phyloP scores from a whole-genome alignment of 2,113 vertebrate species.

The Erpornis zantholeuca region DNA sequence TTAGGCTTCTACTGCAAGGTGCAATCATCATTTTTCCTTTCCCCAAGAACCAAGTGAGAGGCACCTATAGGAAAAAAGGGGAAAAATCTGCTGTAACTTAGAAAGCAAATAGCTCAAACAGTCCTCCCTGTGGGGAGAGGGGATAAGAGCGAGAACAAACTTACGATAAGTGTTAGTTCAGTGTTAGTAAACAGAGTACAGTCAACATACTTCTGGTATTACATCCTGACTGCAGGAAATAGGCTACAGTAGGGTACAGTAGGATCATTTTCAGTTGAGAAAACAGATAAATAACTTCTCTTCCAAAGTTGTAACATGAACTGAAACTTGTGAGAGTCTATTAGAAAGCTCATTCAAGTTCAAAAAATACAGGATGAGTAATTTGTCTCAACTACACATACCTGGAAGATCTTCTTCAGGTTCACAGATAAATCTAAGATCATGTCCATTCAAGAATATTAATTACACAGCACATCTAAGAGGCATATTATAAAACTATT shows the following conservation, averaged over 20 bases:
- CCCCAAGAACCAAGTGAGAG: neutral
- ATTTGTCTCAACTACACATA: neutral
- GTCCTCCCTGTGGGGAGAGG: neutral
- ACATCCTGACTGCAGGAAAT: neutral
- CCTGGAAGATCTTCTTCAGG: neutral
- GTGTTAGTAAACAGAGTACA: neutral
- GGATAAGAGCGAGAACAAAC: neutral
- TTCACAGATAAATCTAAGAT: neutral
- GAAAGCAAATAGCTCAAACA: neutral
- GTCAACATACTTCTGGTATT: neutral
- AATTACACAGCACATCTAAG: neutral
- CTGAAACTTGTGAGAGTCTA: neutral
- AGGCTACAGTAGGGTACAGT: neutral
- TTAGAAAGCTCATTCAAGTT: neutral
- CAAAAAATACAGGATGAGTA: neutral
- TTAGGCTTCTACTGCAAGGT: neutral
- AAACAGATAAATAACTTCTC: neutral
- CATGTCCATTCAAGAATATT: neutral
- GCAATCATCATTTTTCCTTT: neutral
- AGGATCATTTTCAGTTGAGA: neutral
- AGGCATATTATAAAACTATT: neutral
- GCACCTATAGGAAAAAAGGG: neutral
- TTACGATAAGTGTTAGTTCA: neutral
- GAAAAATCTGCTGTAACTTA: neutral
- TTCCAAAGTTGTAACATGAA: neutral